A percentile compares a stretch with the other conserved stretches of the same genome.
phyloP scores from a whole-genome alignment of 2,888 invertebrate species.

The Ernsta delagoae region DNA sequence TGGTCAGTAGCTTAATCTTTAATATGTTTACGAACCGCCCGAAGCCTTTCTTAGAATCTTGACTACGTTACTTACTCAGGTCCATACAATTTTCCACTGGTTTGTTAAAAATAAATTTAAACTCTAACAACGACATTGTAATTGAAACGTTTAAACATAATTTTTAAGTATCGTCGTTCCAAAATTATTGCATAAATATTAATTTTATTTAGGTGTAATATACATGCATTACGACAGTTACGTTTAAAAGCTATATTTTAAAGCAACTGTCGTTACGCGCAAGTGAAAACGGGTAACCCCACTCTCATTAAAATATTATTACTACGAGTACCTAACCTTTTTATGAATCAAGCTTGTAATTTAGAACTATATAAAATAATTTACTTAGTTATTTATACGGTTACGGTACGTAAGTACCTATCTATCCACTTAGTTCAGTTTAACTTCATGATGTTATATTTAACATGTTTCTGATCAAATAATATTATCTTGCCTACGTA shows the following conservation, averaged over 20 bases:
- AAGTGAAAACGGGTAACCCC: background rate
- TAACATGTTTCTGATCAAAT: background rate
- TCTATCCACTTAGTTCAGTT: background rate
- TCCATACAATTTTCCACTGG: background rate
- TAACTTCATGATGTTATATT: background rate
- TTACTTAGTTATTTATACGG: too few species aligned
- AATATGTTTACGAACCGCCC: background rate
- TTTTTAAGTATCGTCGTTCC: background rate
- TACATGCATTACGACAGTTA: background rate
- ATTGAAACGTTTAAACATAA: background rate
- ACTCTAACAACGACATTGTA: background rate
- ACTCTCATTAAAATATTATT: background rate
- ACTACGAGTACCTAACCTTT: background rate
- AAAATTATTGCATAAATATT: too few species aligned
- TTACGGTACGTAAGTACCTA: too few species aligned
- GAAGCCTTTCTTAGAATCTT: background rate
- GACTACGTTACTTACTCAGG: background rate
- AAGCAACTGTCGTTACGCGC: background rate
- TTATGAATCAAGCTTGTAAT: background rate
- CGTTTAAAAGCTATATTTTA: conserved; percentile 1
- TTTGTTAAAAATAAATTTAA: background rate
- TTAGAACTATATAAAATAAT: too few species aligned
- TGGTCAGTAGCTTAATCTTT: background rate
- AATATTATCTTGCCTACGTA: too few species aligned
- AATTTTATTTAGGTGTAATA: background rate